Evolutionary conservation across 1,140 invertebrate genomes (phyloP).

Genomic region (Panulirus ornatus): DNA sequence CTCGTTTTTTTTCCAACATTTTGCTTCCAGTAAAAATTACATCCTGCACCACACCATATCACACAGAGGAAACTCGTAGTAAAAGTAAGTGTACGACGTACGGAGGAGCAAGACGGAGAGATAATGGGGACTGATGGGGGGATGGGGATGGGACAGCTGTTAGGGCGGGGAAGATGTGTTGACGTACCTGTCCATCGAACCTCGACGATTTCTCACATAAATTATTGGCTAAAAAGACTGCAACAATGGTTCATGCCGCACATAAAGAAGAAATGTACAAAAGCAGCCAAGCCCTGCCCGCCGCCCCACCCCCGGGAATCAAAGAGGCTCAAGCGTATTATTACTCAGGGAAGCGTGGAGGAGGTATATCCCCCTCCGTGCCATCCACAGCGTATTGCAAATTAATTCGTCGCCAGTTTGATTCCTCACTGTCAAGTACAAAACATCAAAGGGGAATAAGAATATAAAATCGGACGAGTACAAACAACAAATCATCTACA

Average conservation of each 20-base stretch:
- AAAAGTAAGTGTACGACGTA: too few species aligned
- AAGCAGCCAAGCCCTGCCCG: constrained; percentile 2
- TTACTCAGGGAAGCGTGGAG: constrained; percentile 15
- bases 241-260: constrained; percentile 62
- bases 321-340: constrained; percentile 12
- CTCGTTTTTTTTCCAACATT: not conserved
- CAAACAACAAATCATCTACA: too few species aligned
- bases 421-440: not conserved
- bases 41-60: too few species aligned
- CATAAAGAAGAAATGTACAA: constrained; percentile 55
- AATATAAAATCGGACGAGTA: too few species aligned
- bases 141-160: constrained; percentile 12
- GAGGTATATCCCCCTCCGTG: not conserved
- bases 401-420: not conserved
- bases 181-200: constrained; percentile 59
- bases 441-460: not conserved
- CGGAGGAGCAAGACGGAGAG: constrained; percentile 5
- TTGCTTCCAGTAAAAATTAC: not conserved
- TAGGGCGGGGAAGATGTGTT: constrained; percentile 26
- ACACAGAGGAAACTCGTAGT: not conserved
- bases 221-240: constrained; percentile 65
- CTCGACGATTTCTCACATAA: constrained; percentile 56
- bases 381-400: constrained; percentile 8
- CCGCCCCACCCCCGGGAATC: not conserved
- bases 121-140: not conserved